Conservation (phyloP, 2,888 invertebrate species). For the Ornithoptera alexandrae region DNA sequence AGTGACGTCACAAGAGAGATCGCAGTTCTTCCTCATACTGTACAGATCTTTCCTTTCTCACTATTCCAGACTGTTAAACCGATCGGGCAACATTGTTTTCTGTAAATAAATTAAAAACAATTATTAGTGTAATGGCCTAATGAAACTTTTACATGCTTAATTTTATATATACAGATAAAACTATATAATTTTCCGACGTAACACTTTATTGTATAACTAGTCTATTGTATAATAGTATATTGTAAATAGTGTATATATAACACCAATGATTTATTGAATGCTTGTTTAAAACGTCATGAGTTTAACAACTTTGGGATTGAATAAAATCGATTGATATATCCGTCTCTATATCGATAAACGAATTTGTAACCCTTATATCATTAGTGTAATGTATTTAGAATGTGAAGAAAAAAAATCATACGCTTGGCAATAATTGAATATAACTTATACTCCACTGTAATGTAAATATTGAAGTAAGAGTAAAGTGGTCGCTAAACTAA, state of each 20-base stretch:
- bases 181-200: constrained; percentile 31
- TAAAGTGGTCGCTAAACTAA: constrained; percentile 1
- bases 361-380: constrained; percentile 76
- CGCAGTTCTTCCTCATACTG: constrained; percentile 64
- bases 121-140: constrained; percentile 28
- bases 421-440: constrained; percentile 75
- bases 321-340: constrained; percentile 70
- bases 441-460: constrained; percentile 46
- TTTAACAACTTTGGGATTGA: constrained; percentile 68
- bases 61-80: background rate
- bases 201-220: constrained; percentile 48
- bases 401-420: constrained; percentile 59
- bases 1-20: constrained; percentile 42
- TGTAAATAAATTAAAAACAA: background rate
- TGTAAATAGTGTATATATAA: constrained; percentile 66
- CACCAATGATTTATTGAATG: constrained; percentile 37
- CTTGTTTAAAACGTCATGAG: constrained; percentile 48
- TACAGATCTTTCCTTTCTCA: constrained; percentile 29
- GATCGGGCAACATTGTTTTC: constrained; percentile 5
- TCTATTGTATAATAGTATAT: constrained; percentile 55
- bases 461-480: constrained; percentile 35
- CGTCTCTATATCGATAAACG: constrained; percentile 75
- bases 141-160: constrained; percentile 17
- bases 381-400: constrained; percentile 64
- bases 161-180: constrained; percentile 25